A percentile compares a stretch with the other conserved stretches of the same genome.
phyloP scores from a whole-genome alignment of 1,140 invertebrate species.

The Leptopilina clavipes region DNA sequence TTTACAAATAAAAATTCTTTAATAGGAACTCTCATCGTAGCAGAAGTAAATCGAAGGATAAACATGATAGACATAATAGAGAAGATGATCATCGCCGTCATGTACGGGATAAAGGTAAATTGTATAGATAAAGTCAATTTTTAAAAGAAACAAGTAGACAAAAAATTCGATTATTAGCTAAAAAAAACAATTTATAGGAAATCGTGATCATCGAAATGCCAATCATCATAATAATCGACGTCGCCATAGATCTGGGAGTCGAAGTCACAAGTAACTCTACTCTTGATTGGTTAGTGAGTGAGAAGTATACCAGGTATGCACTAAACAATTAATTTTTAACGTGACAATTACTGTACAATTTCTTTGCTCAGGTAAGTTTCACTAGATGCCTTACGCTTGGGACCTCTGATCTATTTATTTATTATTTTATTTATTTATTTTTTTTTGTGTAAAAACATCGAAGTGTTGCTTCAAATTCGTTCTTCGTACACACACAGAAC shows the following conservation, averaged over 20 bases:
- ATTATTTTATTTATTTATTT: too few relatives aligned
- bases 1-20: slow-evolving; percentile 36
- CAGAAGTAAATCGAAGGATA: slow-evolving; percentile 71
- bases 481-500: slow-evolving; percentile 34
- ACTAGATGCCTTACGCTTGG: slow-evolving; percentile 71
- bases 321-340: slow-evolving; percentile 72
- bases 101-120: slow-evolving; percentile 68
- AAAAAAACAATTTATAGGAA: slow-evolving; percentile 53
- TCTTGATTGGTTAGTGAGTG: slow-evolving; percentile 76
- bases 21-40: slow-evolving; percentile 70
- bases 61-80: slow-evolving; percentile 69
- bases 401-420: slow-evolving; percentile 51
- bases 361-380: slow-evolving; percentile 73
- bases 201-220: slow-evolving; percentile 70
- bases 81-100: slow-evolving; percentile 70
- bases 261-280: slow-evolving; percentile 74
- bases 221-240: slow-evolving; percentile 70
- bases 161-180: slow-evolving; percentile 20
- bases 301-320: slow-evolving; percentile 74
- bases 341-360: slow-evolving; percentile 75
- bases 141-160: slow-evolving; percentile 22
- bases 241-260: slow-evolving; percentile 72
- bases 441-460: slow-evolving; percentile 47
- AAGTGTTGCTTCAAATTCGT: slow-evolving; percentile 14
- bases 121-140: slow-evolving; percentile 21